Evolutionary conservation across 2,113 vertebrate genomes (phyloP).

Genomic region (Corythornis vintsioides): DNA sequence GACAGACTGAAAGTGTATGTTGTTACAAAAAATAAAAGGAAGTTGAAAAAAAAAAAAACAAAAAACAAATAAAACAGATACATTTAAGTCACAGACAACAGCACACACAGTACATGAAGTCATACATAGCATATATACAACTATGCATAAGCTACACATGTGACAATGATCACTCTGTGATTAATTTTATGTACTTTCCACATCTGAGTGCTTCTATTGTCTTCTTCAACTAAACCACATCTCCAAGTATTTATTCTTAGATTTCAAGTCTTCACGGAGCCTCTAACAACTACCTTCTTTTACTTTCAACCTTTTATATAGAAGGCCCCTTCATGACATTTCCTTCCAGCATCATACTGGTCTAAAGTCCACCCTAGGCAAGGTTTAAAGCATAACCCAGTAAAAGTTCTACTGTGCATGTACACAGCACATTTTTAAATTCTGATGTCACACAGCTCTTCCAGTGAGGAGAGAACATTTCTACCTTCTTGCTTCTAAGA

Average conservation of each 20-base stretch:
- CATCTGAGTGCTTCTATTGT: not conserved
- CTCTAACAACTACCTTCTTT: not conserved
- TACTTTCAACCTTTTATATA: not conserved
- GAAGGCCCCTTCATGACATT: not conserved
- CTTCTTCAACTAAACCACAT: not conserved
- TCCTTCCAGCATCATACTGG: not conserved
- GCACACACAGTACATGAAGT: not conserved
- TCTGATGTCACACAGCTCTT: not conserved
- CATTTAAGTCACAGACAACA: not conserved
- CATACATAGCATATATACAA: not conserved
- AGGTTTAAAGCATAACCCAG: not conserved
- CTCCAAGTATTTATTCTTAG: not conserved
- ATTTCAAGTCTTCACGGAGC: not conserved
- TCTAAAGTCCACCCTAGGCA: not conserved
- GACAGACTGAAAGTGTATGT: rapidly evolving
- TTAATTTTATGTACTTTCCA: not conserved
- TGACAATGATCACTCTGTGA: not conserved
- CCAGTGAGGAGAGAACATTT: not conserved
- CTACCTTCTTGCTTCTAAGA: not conserved
- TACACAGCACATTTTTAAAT: not conserved
- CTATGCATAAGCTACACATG: not conserved
- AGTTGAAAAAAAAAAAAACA: not conserved
- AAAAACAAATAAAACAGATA: not conserved
- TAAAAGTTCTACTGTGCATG: not conserved
- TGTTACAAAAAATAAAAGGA: not conserved